A percentile compares a stretch with the other conserved stretches of the same genome.
Evolutionary conservation across 2,888 invertebrate species (phyloP).

Genomic region (Caenorhabditis zanzibari): DNA sequence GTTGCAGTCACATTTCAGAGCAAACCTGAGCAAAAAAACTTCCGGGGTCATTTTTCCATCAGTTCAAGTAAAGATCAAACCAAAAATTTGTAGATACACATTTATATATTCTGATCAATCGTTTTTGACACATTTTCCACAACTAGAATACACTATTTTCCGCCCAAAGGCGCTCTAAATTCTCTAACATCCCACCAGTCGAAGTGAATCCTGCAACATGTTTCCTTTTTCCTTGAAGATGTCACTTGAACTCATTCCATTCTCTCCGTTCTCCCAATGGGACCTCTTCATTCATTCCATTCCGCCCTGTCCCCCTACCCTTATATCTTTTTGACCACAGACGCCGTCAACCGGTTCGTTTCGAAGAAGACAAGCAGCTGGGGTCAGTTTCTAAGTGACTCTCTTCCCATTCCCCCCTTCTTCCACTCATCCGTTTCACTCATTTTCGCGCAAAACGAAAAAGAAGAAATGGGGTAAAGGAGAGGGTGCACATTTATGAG

Average conservation of each 20-base stretch:
- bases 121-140: no score
- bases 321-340: conserved; percentile 1
- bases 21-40: no score
- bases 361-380: conserved; percentile 3
- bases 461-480: background rate
- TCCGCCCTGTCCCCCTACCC: background rate
- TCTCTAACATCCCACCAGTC: no score
- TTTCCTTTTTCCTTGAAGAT: background rate
- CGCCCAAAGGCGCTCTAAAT: no score
- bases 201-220: background rate
- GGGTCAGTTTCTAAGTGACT: conserved; percentile 43
- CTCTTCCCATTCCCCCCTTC: conserved; percentile 1
- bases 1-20: no score
- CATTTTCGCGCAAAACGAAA: conserved; percentile 14
- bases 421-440: conserved; percentile 19
- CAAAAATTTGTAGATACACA: no score
- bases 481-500: conserved; percentile 40
- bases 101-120: no score
- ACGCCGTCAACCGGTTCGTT: conserved; percentile 14
- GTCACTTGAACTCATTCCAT: conserved; percentile 1
- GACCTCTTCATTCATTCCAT: conserved; percentile 35
- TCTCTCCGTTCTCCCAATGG: background rate
- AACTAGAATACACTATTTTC: no score
- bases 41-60: no score
- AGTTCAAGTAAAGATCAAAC: no score